Percentiles rank a stretch among this genome's conserved stretches.
Evolutionary conservation across 2,113 vertebrate genomes (phyloP).

Genomic region (Arothron firmamentum): DNA sequence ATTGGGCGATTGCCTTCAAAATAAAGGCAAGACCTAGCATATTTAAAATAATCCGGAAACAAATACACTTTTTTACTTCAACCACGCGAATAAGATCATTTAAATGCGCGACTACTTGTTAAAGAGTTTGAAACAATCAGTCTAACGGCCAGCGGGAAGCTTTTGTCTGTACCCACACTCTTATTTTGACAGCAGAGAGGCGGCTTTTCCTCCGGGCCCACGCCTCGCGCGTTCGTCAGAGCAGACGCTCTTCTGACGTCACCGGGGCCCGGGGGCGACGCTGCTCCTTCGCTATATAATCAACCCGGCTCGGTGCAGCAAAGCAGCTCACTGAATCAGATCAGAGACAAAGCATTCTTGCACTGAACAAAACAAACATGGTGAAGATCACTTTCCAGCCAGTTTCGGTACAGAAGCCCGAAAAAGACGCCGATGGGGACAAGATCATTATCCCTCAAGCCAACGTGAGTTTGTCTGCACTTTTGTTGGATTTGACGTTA

Average conservation of each 20-base stretch:
- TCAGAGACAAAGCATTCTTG: slow-evolving; percentile 17
- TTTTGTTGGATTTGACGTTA: slow-evolving; percentile 27
- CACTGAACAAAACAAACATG: slow-evolving; percentile 68
- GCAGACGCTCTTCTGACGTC: slow-evolving; percentile 66
- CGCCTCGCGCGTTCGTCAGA: slow-evolving; percentile 64
- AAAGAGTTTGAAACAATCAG: not conserved
- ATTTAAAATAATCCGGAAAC: not conserved
- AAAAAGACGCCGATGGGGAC: slow-evolving; percentile 73
- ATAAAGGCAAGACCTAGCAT: slow-evolving; percentile 24
- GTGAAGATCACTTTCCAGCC: slow-evolving; percentile 89
- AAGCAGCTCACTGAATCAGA: slow-evolving; percentile 40
- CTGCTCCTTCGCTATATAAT: slow-evolving; percentile 49
- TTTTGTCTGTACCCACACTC: slow-evolving; percentile 3
- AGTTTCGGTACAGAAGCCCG: slow-evolving; percentile 78
- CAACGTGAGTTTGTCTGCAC: slow-evolving; percentile 68
- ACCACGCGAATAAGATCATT: not conserved
- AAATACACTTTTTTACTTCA: not conserved
- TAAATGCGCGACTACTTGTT: not conserved
- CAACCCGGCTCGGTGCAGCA: slow-evolving; percentile 22
- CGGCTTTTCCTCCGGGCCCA: slow-evolving; percentile 61
- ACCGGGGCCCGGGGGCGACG: slow-evolving; percentile 58
- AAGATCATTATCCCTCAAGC: slow-evolving; percentile 77
- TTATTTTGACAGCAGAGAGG: slow-evolving; percentile 66
- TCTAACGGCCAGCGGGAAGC: too few relatives aligned
- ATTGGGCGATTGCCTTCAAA: slow-evolving; percentile 67